Base-by-base conservation (phyloP, 2,113 vertebrate species). In the Gadus chalcogrammus region DNA sequence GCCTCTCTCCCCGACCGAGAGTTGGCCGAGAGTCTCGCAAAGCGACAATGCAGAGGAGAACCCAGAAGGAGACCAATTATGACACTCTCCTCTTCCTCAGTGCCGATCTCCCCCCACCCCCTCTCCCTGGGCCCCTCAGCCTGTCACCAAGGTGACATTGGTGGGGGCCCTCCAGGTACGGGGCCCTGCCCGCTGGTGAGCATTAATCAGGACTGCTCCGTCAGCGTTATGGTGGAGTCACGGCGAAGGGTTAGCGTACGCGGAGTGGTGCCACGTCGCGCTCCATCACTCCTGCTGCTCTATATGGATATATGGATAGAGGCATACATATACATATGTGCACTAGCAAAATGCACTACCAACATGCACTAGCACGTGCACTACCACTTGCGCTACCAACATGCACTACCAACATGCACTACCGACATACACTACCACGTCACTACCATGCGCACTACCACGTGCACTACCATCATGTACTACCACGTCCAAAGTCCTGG, bases 91-190 rank as follows among this genome's bases (percentile, higher is more conserved):
- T 48, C 42, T 48, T 48, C 42, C 42, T 48, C 42, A 9, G 9
- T 48, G 42, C 42, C 42, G 11, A 48, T 73, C 71, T 68, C 82
- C 64, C 38, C 64, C 18, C 17, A 20, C 64, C 71, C 71, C 75
- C 71, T n/a, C 38, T 77, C 76, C 80, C 71, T 71, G 65, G 11
- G 60, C 42, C 12, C 42, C 55, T 4, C 55, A 3, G 5, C 55
- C 82, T 86, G 82, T 88, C 89, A 85, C 80, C 86, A 89, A 88
- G 87, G 87, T 89, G 89, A 90, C 89, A 86, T 90, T 90, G 87
- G 85, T 85, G 67, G 69, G 67, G 84, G 86, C 82, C 18, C 22
- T 24, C 12, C 20, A 27, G 22, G 15, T 62, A 27, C 11, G 60
- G 59, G 60, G 20, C 75, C 74, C 80, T 65, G 59, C 67, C 72